A percentile compares a stretch with the other conserved stretches of the same genome.
These are phyloP conservation scores for Catalaphyllia jardinei DNA, from an alignment of 64 coral and sea anemone genomes.

Conservation along the genomic window DNA sequence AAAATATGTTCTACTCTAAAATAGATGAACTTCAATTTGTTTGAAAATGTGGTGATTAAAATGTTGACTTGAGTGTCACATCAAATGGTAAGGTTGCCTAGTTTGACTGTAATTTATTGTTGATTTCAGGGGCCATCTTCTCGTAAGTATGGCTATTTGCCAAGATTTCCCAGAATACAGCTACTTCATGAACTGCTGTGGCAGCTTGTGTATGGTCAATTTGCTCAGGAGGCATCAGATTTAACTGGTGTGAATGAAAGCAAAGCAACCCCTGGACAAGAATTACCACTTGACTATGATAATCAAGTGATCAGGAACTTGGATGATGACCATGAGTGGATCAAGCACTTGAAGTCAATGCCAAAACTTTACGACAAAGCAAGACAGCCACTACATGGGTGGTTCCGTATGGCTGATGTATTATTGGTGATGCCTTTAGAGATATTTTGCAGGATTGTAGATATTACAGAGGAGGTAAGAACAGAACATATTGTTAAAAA, in stretches of 20 bases:
- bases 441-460: slow-evolving; percentile 52
- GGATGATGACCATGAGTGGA: slow-evolving; percentile 39
- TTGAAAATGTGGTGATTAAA: too few relatives aligned
- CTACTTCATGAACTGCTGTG: slow-evolving; percentile 53
- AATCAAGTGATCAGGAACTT: not conserved
- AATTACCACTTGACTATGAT: not conserved
- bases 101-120: too few relatives aligned
- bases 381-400: slow-evolving; percentile 15
- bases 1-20: too few relatives aligned
- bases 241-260: not conserved
- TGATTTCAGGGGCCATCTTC: slow-evolving; percentile 26
- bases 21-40: too few relatives aligned
- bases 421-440: slow-evolving; percentile 65
- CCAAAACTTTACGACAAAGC: slow-evolving; percentile 18
- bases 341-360: slow-evolving; percentile 37
- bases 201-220: slow-evolving; percentile 53
- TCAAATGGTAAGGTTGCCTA: too few relatives aligned
- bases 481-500: not conserved
- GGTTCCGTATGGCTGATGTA: slow-evolving; percentile 62
- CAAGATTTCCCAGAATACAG: slow-evolving; percentile 53
- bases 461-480: slow-evolving; percentile 55
- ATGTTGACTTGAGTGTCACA: too few relatives aligned
- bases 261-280: not conserved
- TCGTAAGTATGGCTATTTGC: slow-evolving; percentile 46
- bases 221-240: not conserved